These are phyloP conservation scores for Choloepus didactylus DNA, from an alignment of 2,797 vertebrate species.

Conservation along the genomic window DNA sequence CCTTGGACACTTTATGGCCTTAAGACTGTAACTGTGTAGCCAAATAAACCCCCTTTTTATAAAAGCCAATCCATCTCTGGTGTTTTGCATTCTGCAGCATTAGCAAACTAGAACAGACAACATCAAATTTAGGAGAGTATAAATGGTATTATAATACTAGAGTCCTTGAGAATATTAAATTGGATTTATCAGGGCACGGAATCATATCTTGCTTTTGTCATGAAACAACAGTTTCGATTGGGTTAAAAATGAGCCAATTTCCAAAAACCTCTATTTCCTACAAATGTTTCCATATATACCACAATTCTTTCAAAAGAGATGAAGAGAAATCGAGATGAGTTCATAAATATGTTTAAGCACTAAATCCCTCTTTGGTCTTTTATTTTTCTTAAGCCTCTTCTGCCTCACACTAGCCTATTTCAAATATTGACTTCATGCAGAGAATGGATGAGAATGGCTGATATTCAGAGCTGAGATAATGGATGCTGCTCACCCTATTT, in stretches of 20 bases:
- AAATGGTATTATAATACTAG: background rate
- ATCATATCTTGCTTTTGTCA: slow-evolving; percentile 73
- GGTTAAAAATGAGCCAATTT: slow-evolving; percentile 79
- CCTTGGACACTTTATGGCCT: too few relatives aligned
- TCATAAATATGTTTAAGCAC: slow-evolving; percentile 72
- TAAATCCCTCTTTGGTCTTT: slow-evolving; percentile 58
- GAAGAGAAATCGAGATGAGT: slow-evolving; percentile 61
- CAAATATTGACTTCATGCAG: slow-evolving; percentile 71
- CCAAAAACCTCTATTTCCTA: slow-evolving; percentile 60
- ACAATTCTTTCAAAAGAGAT: slow-evolving; percentile 77
- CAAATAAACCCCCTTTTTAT: too few relatives aligned
- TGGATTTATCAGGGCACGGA: slow-evolving; percentile 68
- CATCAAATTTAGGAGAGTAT: slow-evolving; percentile 73
- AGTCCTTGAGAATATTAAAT: slow-evolving; percentile 70
- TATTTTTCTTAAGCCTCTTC: slow-evolving; percentile 50
- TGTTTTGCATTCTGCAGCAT: too few relatives aligned
- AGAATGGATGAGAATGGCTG: slow-evolving; percentile 55
- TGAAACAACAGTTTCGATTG: slow-evolving; percentile 71
- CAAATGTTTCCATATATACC: slow-evolving; percentile 55
- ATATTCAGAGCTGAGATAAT: background rate
- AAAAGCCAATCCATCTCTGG: too few relatives aligned
- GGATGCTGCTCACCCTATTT: background rate
- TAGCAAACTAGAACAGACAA: slow-evolving; percentile 40
- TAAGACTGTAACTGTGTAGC: too few relatives aligned
- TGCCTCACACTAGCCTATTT: slow-evolving; percentile 54